Evolutionary conservation across 1,140 invertebrate species (phyloP).

Genomic region (Aphelenchoides fujianensis): DNA sequence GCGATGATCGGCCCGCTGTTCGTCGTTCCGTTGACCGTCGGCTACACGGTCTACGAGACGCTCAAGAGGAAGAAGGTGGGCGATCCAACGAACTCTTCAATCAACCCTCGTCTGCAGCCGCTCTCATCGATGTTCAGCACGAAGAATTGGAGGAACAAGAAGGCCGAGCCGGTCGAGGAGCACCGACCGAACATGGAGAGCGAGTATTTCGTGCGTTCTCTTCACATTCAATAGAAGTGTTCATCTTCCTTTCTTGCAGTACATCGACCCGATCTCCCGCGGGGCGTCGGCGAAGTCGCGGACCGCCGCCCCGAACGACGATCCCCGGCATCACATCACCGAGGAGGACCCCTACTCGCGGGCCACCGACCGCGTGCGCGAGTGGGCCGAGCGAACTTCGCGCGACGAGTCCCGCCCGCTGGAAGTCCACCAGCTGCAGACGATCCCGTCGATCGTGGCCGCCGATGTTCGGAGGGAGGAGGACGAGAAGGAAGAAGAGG

Average conservation of each 20-base stretch:
- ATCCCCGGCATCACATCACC: constrained; percentile 14
- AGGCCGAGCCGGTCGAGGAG: constrained; percentile 37
- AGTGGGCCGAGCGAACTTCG: constrained; percentile 31
- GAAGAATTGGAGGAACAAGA: constrained; percentile 30
- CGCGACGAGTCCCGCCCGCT: constrained; percentile 9
- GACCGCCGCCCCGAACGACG: background rate
- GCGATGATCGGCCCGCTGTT: constrained; percentile 54
- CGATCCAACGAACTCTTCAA: background rate
- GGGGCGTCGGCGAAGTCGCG: constrained; percentile 46
- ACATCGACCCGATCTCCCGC: constrained; percentile 47
- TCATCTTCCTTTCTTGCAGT: constrained; percentile 30
- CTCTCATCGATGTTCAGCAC: background rate
- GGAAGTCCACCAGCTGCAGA: background rate
- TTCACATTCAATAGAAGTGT: constrained; percentile 20
- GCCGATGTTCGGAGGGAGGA: too few species aligned
- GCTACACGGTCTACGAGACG: constrained; percentile 34
- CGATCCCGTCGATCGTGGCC: background rate
- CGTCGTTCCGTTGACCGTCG: constrained; percentile 40
- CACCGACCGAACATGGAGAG: constrained; percentile 29
- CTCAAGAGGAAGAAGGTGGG: constrained; percentile 22
- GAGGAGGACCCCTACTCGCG: constrained; percentile 24
- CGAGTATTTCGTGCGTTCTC: constrained; percentile 29
- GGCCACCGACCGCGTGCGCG: constrained; percentile 21
- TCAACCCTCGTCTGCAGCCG: constrained; percentile 17
- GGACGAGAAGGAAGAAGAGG: too few species aligned